These are phyloP conservation scores for Orycteropus afer DNA, from an alignment of 2,113 vertebrate genomes.

Conservation along the genomic window DNA sequence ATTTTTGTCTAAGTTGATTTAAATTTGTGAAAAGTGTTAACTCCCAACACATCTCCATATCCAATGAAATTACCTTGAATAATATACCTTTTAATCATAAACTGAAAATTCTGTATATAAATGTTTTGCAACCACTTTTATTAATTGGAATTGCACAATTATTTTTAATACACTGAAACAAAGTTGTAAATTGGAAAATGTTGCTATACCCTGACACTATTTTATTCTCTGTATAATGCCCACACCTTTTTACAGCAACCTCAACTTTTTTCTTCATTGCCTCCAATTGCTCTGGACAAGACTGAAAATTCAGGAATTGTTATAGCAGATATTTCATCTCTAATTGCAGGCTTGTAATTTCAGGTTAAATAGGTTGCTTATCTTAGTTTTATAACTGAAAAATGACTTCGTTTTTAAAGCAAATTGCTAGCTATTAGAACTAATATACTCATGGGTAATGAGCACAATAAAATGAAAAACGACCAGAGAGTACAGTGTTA, in stretches of 20 bases:
- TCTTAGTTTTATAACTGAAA: slow-evolving; percentile 39
- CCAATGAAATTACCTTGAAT: neutral
- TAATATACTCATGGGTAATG: slow-evolving; percentile 62
- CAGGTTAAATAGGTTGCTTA: slow-evolving; percentile 30
- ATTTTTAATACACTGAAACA: neutral
- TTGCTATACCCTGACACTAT: neutral
- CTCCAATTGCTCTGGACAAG: neutral
- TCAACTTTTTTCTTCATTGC: neutral
- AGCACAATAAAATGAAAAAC: slow-evolving; percentile 69
- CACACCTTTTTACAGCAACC: neutral
- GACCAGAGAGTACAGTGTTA: neutral
- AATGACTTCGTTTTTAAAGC: slow-evolving; percentile 45
- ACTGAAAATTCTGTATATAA: neutral
- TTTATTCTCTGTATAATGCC: neutral
- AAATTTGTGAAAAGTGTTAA: neutral
- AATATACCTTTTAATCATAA: neutral
- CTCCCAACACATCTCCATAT: neutral
- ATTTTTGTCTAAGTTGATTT: neutral
- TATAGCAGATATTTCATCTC: neutral
- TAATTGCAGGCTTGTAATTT: slow-evolving; percentile 58
- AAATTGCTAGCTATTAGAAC: slow-evolving; percentile 58
- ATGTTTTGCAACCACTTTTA: neutral
- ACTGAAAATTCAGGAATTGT: neutral
- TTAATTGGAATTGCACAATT: neutral
- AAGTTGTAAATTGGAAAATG: neutral